Evolutionary conservation across 1,140 invertebrate genomes (phyloP), one percentile per base, ranked within the genome.

Genomic region (Drosophila bocqueti): DNA sequence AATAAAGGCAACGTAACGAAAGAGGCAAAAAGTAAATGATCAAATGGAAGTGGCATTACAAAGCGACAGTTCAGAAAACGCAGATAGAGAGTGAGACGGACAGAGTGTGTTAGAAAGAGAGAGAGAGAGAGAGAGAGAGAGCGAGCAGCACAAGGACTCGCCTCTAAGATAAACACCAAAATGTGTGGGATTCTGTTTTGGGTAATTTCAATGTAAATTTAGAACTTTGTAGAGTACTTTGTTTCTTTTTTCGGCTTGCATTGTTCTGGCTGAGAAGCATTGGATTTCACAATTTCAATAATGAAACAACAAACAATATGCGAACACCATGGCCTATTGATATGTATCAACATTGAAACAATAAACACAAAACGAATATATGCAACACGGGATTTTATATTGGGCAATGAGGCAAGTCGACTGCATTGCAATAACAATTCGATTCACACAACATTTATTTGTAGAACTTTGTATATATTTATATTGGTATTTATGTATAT

Each of bases 401-500:
- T 76, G 83, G 83, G 83, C 84, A 65, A 82, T 78, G 67, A 47
- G 78, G 46, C 76, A 74, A 79, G 47, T 50, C 57, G 76, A 75
- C 38, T 66, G 72, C 63, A 85, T 85, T 72, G 82, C 82, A 86
- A 86, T 31, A 87, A 85, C 83, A 75, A 86, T 75, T 85, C 31
- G 38, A 76, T 76, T 74, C 67, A 85, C 83, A 87, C 84, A 87
- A 87, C 84, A 87, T 81, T 81, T 64, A 85, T 79, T 86, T 67
- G 49, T 75, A 83, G 71, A 81, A 84, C 68, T 65, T 67, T 74
- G 66, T 74, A 60, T 66, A 54, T 52, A 76, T 68, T 61, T 75
- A 81, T 75, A 59, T 50, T 58, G 21, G 62, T 60, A 57, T 68
- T 31, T 73, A 61, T 69, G 57, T 81, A 81, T 79, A 79, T 46